These are phyloP conservation scores for Argyra leucocephala DNA, from an alignment of 2,888 invertebrate species.

Conservation along the genomic window DNA sequence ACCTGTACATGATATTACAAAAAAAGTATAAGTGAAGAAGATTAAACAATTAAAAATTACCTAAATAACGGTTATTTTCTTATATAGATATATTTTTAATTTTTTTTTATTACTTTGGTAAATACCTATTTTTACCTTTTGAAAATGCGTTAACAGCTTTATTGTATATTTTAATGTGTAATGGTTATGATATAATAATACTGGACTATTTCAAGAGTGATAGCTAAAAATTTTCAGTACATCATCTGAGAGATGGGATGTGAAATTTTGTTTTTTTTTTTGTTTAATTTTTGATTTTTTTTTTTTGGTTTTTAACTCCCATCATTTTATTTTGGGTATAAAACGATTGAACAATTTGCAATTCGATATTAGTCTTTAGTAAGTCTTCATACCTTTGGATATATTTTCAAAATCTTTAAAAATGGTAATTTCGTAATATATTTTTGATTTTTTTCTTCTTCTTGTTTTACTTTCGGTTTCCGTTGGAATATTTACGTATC, in stretches of 20 bases:
- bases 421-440: not conserved
- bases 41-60: not conserved
- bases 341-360: not conserved
- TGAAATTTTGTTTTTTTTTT: not conserved
- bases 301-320: not conserved
- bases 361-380: slow-evolving; percentile 1
- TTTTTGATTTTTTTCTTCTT: no score
- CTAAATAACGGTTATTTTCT: not conserved
- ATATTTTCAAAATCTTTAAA: not conserved
- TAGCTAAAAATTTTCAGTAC: not conserved
- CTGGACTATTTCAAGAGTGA: not conserved
- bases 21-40: not conserved
- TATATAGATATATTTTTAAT: not conserved
- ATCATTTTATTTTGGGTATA: not conserved
- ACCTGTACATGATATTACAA: no score
- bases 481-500: not conserved
- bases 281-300: no score
- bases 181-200: not conserved
- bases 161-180: not conserved
- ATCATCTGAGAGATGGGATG: not conserved
- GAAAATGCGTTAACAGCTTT: not conserved
- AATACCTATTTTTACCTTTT: not conserved
- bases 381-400: not conserved
- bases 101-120: not conserved
- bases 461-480: not conserved